Base-by-base conservation (phyloP, 1,140 invertebrate species). In the Chymomyza costata region DNA sequence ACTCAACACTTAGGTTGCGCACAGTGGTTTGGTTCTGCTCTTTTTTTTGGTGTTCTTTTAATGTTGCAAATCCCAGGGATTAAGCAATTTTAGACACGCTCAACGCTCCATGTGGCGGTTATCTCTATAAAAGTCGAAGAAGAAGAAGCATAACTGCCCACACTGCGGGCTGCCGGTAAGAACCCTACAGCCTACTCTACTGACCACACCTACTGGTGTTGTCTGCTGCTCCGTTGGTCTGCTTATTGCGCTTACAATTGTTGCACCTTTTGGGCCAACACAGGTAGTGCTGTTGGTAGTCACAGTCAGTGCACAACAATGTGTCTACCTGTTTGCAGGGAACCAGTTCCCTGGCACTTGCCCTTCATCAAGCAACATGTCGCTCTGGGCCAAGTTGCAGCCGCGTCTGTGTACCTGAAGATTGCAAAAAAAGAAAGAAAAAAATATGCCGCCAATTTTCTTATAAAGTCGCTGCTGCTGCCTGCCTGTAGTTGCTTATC, bases 31-130 rank as follows among this genome's bases (percentile, higher is more conserved):
- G 2, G 32, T 11, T 16, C n/a, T 35, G 17, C 17, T 28, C 6
- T 37, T 1, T 14, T 35, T 37, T 46, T 18, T 37, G 15, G 13
- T 17, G 13, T 21, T 45, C 16, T 8, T 7, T 32, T 43, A 13
- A 18, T 43, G 17, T 43, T 13, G 19, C 25, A 52, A 43, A 43
- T 44, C 44, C 39, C 3, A 17, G 18, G 56, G 56, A 59, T 59
- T 59, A 59, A 45, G 51, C 21, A 30, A 59, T 41, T 54, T 59
- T 47, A 59, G 49, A 38, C 21, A 53, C 50, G 50, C 40, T 53
- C 11, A 21, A 43, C 14, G 19, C 1, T 25, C 31, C 13, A 32
- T 40, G 15, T 39, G 45, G 50, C 41, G 43, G 44, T 51, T 53
- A 46, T 39, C n/a, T 32, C 6, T 28, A 28, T 28, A 34, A 34